These are phyloP conservation scores for Drosophila pseudoananassae DNA, from an alignment of 1,140 invertebrate genomes.

Conservation along the genomic window DNA sequence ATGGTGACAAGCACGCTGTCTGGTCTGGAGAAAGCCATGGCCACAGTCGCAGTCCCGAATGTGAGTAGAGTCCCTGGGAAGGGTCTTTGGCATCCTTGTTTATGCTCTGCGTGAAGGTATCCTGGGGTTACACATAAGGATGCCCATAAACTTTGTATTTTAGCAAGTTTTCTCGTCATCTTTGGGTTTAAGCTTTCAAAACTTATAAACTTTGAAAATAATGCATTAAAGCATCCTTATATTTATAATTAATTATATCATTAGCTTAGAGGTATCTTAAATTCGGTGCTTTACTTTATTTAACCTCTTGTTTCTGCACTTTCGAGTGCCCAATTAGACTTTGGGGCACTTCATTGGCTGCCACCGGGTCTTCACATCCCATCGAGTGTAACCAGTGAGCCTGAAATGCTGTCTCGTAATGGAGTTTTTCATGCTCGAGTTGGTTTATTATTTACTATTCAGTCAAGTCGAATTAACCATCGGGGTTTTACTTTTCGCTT, in stretches of 20 bases:
- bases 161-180: not conserved
- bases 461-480: constrained; percentile 56
- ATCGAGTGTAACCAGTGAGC: constrained; percentile 14
- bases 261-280: not conserved
- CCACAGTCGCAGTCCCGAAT: constrained; percentile 54
- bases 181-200: not conserved
- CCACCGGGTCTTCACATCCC: not conserved
- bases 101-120: constrained; percentile 4
- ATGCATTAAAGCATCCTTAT: too few relatives aligned
- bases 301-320: not conserved
- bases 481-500: constrained; percentile 33
- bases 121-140: not conserved
- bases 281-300: not conserved
- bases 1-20: constrained; percentile 55
- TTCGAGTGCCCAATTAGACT: constrained; percentile 40
- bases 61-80: constrained; percentile 37
- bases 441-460: constrained; percentile 68
- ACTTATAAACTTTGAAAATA: too few relatives aligned
- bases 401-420: constrained; percentile 44
- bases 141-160: not conserved
- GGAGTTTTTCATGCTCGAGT: constrained; percentile 61
- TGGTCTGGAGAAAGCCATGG: constrained; percentile 35
- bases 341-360: constrained; percentile 43
- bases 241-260: not conserved
- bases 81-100: constrained; percentile 2